Evolutionary conservation across 2,797 vertebrate genomes (phyloP).

Genomic region (Psittacula echo): DNA sequence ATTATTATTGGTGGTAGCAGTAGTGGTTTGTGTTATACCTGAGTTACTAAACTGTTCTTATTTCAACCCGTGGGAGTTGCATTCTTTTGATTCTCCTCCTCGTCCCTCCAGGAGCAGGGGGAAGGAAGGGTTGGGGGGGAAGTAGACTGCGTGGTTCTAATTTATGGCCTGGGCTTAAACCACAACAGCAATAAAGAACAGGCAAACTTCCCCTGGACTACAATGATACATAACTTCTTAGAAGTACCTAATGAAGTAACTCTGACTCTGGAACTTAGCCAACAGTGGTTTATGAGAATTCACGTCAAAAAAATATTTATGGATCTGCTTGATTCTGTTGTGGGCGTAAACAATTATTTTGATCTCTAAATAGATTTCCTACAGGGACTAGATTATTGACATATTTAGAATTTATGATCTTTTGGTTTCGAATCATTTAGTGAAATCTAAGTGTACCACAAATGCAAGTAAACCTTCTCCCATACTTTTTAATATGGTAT

Average conservation of each 20-base stretch:
- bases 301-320: not conserved
- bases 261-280: not conserved
- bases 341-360: not conserved
- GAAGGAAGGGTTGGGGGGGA: too few relatives aligned
- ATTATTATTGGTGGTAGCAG: too few relatives aligned
- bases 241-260: not conserved
- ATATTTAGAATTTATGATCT: not conserved
- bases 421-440: not conserved
- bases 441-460: not conserved
- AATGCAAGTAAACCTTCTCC: not conserved
- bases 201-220: not conserved
- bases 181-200: not conserved
- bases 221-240: not conserved
- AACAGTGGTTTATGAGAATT: not conserved
- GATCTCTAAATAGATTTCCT: not conserved
- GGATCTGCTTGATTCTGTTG: not conserved
- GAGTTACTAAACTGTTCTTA: too few relatives aligned
- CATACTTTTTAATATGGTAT: rapidly evolving
- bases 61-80: too few relatives aligned
- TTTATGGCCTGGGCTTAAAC: too few relatives aligned
- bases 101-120: too few relatives aligned
- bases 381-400: not conserved
- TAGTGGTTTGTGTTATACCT: too few relatives aligned
- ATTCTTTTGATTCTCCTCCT: too few relatives aligned
- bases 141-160: too few relatives aligned